phyloP scores from a whole-genome alignment of 2,797 vertebrate species.

The Danio tinwini region DNA sequence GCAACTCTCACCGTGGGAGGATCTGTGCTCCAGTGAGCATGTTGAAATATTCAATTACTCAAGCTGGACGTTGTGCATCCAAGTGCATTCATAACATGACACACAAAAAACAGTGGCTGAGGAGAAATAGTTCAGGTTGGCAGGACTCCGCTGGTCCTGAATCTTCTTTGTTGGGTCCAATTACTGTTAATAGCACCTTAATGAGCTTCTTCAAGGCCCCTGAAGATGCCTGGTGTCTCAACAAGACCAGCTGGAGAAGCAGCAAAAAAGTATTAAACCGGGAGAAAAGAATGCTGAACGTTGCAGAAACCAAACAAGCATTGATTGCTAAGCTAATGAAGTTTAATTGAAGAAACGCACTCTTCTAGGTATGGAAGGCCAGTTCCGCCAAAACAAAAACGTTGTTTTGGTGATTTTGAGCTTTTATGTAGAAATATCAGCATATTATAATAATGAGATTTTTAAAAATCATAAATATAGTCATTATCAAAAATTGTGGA shows the following conservation, averaged over 20 bases:
- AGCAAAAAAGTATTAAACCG: not conserved
- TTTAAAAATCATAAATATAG: no score
- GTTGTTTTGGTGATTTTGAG: not conserved
- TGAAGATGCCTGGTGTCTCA: slow-evolving; percentile 32
- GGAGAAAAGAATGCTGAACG: not conserved
- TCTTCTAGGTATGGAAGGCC: not conserved
- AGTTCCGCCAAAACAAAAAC: not conserved
- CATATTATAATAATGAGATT: no score
- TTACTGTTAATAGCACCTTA: slow-evolving; percentile 62
- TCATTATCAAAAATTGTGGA: no score
- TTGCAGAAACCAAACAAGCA: slow-evolving; percentile 5
- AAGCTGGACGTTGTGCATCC: slow-evolving; percentile 45
- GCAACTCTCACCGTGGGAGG: slow-evolving; percentile 34
- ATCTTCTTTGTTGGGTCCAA: slow-evolving; percentile 59
- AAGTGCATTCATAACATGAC: slow-evolving; percentile 36
- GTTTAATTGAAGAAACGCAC: not conserved
- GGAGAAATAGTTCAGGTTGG: not conserved
- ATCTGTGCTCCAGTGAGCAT: slow-evolving; percentile 43
- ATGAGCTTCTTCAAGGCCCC: slow-evolving; percentile 40
- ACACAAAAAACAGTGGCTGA: not conserved
- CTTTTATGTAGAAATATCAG: no score
- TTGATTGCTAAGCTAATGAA: slow-evolving; percentile 1
- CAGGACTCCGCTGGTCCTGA: slow-evolving; percentile 31
- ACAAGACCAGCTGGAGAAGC: slow-evolving; percentile 20
- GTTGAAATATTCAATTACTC: slow-evolving; percentile 57